These are phyloP conservation scores for Hycleus cichorii DNA, from an alignment of 1,140 invertebrate species.

Conservation along the genomic window DNA sequence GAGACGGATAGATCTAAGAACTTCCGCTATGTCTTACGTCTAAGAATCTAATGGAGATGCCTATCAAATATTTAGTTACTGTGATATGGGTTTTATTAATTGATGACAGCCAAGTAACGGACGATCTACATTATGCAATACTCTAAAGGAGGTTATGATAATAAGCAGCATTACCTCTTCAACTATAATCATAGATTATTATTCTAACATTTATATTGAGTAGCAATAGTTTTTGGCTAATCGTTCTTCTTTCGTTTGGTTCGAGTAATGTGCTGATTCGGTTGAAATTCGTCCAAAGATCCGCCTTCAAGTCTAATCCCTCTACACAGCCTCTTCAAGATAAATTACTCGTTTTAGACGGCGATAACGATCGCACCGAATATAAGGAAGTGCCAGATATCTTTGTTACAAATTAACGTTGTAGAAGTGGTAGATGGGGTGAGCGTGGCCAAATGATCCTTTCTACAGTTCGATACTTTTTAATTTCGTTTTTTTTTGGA, in stretches of 20 bases:
- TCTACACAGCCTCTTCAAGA: slow-evolving; percentile 23
- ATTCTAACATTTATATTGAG: no score
- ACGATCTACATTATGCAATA: slow-evolving; percentile 40
- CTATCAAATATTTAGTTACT: slow-evolving; percentile 41
- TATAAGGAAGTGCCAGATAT: slow-evolving; percentile 29
- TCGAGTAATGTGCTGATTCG: slow-evolving; percentile 27
- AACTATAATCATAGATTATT: no score
- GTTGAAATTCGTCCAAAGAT: slow-evolving; percentile 14
- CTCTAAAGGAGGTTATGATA: slow-evolving; percentile 1
- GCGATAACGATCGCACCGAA: slow-evolving; percentile 28
- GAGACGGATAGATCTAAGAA: not conserved
- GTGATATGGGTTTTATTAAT: slow-evolving; percentile 45
- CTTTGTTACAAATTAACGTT: slow-evolving; percentile 28
- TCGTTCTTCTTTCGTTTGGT: not conserved
- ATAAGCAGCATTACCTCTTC: not conserved
- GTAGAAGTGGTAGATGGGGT: not conserved
- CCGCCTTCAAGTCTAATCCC: slow-evolving; percentile 20
- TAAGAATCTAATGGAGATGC: slow-evolving; percentile 35
- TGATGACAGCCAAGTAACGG: slow-evolving; percentile 40
- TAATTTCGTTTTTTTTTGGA: slow-evolving; percentile 5
- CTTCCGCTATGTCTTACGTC: slow-evolving; percentile 14
- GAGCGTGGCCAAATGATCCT: not conserved
- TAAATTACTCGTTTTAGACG: slow-evolving; percentile 27
- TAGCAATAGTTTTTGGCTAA: no score
- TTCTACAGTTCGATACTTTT: slow-evolving; percentile 2